phyloP scores from a whole-genome alignment of 2,797 vertebrate genomes.

The Falco peregrinus region DNA sequence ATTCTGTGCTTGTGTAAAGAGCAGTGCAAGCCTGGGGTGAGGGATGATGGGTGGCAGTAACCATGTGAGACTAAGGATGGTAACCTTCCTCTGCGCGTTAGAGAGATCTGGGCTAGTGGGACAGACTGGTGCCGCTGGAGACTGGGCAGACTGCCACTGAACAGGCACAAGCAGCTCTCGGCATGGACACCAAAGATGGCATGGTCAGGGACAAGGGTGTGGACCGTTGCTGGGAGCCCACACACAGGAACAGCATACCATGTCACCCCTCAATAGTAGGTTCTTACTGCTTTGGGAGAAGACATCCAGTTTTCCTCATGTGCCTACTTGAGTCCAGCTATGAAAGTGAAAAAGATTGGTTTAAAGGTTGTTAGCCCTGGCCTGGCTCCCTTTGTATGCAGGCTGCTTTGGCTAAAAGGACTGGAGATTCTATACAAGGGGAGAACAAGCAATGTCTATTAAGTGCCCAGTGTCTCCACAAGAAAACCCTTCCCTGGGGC shows the following conservation, averaged over 20 bases:
- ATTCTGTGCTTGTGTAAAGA: neutral
- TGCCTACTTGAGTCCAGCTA: neutral
- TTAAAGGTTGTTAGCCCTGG: neutral
- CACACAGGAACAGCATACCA: neutral
- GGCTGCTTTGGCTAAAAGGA: neutral
- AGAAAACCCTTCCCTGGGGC: neutral
- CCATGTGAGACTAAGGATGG: neutral
- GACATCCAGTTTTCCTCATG: neutral
- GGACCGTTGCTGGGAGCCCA: rapidly evolving
- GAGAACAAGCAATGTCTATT: neutral
- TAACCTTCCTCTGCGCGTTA: neutral
- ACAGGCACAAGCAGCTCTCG: neutral
- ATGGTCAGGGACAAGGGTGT: neutral
- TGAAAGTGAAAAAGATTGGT: neutral
- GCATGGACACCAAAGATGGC: neutral
- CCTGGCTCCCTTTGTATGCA: neutral
- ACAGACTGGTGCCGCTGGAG: rapidly evolving
- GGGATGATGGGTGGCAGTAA: neutral
- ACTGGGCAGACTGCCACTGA: neutral
- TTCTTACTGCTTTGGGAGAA: neutral
- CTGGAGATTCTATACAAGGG: neutral
- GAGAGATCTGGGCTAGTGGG: neutral
- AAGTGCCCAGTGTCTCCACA: neutral
- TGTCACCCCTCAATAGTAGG: neutral
- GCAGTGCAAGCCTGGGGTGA: neutral